Base-by-base conservation (phyloP, 2,888 invertebrate species). In the Isotomurus palustris region DNA sequence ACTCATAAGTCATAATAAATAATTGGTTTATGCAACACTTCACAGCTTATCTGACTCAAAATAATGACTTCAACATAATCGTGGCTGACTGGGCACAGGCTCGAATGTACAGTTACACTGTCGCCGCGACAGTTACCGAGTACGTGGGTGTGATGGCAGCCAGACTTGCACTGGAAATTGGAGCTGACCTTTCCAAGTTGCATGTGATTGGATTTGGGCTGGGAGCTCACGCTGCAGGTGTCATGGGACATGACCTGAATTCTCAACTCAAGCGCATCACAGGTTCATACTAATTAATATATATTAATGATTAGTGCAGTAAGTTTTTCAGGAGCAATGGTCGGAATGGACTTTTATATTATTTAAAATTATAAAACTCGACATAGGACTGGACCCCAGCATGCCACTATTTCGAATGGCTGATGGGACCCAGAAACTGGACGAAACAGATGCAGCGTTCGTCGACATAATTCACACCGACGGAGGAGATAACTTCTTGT, bases 181-280 rank as follows among this genome's bases (percentile, higher is more conserved):
- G 58, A 10, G 54, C 64, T 25, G 57, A 65, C 19, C 51, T 64
- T 2, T 27, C 24, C 12, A 57, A 60, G 36, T 29, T 71, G 19
- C 72, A 72, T 36, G 44, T 62, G 2, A 60, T 72, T 3, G 71
- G 72, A n/a, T 71, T 69, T 55, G 67, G 68, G 28, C 51, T 72
- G 10, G 71, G 71, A 27, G 70, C 70, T 19, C 38, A 38, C n/a
- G 38, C 38, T 38, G 38, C 38, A 32, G 71, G 71, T 2, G 66
- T 71, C 29, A 50, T 68, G 12, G 71, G 70, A 6, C 48, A 54
- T 21, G 58, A 64, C 8, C 27, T 69, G 12, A 49, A 57, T 17
- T 51, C 58, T n/a, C 32, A 50, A 41, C 17, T 57, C 27, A 47
- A 57, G 14, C 36, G 69, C 52, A 69, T 69, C 12, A 67, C 69